Evolutionary conservation across 2,888 invertebrate genomes (phyloP), one percentile per base, ranked within the genome.

Genomic region (Pocota personata): DNA sequence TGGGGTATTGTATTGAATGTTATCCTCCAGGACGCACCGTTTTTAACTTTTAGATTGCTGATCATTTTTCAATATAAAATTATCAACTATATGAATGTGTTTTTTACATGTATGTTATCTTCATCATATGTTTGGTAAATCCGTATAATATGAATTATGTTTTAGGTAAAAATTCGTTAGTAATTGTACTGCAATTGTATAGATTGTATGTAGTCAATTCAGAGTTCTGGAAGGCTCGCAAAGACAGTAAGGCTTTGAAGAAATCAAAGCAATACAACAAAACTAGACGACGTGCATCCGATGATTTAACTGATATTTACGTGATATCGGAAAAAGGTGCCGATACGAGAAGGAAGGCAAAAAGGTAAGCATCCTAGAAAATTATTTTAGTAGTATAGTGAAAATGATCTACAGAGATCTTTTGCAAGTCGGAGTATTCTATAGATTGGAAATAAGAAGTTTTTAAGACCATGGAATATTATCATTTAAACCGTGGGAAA

Each of bases 21-120:
- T 88, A 94, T 96, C 0, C 94, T 98, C 0, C 95, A 96, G 91
- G 98, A 98, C 90, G 97, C 96, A 0, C 97, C 98, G 0, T 98
- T 98, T 92, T 93, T 98, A 6, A 96, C 96, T 0, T 97, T 98
- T 90, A 93, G 98, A 0, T 94, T 98, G 2, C 94, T 98, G 30
- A 95, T 98, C 52, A 98, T 98, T 80, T 94, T 96, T 8, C 96
- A 97, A 89, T 98, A 97, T 91, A 95, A 95, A 88, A 97, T 98
- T 32, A 96, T 98, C 88, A 98, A 97, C 89, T 98, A 98, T 90
- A 98, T 98, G 96, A 98, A 98, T 91, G 97, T 98, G 19, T 98
- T 98, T 93, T 98, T 98, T 93, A 98, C 98, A 0, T 98, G 97
- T 93, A 97, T 97, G 93, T 97, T 97, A 7, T 19, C 30, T 6